phyloP scores from a whole-genome alignment of 2,888 invertebrate genomes.

The Ichneumon xanthorius region DNA sequence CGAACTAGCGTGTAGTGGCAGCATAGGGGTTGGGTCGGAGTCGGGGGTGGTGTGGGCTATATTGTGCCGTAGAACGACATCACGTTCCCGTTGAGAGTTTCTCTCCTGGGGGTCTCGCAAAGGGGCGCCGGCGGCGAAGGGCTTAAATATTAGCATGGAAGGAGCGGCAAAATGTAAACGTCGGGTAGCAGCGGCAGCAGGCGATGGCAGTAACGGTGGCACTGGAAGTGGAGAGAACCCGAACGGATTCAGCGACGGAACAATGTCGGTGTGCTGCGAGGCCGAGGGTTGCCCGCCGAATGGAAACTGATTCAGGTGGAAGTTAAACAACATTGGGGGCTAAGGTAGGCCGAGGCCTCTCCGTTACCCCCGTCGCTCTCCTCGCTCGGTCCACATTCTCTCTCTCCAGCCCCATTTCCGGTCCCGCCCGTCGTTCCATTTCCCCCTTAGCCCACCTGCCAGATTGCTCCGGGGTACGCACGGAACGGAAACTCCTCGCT shows the following conservation, averaged over 20 bases:
- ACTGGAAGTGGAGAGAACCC: conserved; percentile 54
- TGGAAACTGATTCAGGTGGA: conserved; percentile 81
- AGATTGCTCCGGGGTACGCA: conserved; percentile 16
- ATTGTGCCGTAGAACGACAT: conserved; percentile 64
- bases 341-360: conserved; percentile 37
- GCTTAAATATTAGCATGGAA: conserved; percentile 77
- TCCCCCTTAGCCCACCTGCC: conserved; percentile 19
- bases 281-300: conserved; percentile 64
- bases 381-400: conserved; percentile 2
- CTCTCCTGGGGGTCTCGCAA: conserved; percentile 58
- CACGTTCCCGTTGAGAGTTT: conserved; percentile 63
- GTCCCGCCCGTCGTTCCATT: not conserved
- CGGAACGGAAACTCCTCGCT: not conserved
- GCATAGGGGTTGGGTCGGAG: conserved; percentile 19
- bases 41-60: conserved; percentile 41
- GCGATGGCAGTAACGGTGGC: conserved; percentile 54
- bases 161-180: conserved; percentile 67
- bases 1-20: conserved; percentile 43
- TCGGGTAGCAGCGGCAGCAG: conserved; percentile 60
- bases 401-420: not conserved
- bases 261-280: conserved; percentile 71
- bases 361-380: not conserved
- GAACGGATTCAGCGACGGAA: conserved; percentile 74
- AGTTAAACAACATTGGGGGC: conserved; percentile 80
- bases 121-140: conserved; percentile 65